A percentile compares a stretch with the other conserved stretches of the same genome.
Evolutionary conservation across 92 coral and sea anemone species (phyloP).

Genomic region (Heliopora coerulea): DNA sequence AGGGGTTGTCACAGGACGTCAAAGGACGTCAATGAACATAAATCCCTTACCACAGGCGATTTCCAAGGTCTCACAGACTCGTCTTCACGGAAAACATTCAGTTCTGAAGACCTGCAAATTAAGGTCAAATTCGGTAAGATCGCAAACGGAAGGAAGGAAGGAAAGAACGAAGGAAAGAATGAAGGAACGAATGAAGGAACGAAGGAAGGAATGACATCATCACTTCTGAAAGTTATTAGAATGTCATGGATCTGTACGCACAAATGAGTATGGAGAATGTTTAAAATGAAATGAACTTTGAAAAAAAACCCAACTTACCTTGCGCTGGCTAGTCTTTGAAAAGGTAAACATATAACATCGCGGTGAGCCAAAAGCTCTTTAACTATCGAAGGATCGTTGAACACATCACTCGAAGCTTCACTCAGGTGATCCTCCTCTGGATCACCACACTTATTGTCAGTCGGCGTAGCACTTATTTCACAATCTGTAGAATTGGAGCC

Average conservation of each 20-base stretch:
- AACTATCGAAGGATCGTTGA: slow-evolving; percentile 63
- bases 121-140: not conserved
- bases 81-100: slow-evolving; percentile 27
- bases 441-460: not conserved
- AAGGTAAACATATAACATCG: slow-evolving; percentile 70
- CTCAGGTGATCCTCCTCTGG: not conserved
- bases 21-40: too few relatives aligned
- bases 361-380: slow-evolving; percentile 86
- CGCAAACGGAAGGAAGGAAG: not conserved
- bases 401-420: slow-evolving; percentile 5
- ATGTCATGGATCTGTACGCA: too few relatives aligned
- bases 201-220: too few relatives aligned
- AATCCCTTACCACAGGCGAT: slow-evolving; percentile 17
- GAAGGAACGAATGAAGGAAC: too few relatives aligned
- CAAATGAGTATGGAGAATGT: not conserved
- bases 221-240: too few relatives aligned
- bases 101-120: slow-evolving; percentile 4
- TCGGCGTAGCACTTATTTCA: not conserved
- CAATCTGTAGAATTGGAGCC: not conserved
- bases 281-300: not conserved
- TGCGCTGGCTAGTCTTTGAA: slow-evolving; percentile 69
- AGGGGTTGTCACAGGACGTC: too few relatives aligned
- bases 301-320: slow-evolving; percentile 64
- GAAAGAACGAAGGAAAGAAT: too few relatives aligned
- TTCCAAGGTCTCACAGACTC: not conserved